Base-by-base conservation (phyloP, 1,140 invertebrate genomes). In the Galleria mellonella region DNA sequence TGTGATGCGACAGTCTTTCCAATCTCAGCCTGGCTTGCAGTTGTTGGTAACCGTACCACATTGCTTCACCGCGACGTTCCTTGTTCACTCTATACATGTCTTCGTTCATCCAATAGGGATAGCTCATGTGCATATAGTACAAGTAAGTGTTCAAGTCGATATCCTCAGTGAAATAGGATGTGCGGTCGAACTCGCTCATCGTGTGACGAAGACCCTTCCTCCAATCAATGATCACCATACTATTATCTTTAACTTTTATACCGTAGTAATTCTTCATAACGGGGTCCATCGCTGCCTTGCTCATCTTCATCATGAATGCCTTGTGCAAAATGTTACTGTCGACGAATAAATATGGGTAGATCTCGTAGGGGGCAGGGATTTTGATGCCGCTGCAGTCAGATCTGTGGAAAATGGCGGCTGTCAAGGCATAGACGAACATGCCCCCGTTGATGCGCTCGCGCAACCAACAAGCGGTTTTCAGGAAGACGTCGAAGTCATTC, bases 161-260 rank as follows among this genome's bases (percentile, higher is more conserved):
- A 64, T 93, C 93, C 55, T 94, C 91, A 10, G 89, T 92, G 87
- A 92, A 94, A 81, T 94, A 94, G 4, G 67, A 85, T 41, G 85
- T 87, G 44, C 84, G 89, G 58, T 76, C 85, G 43, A 64, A 48
- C 32, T 77, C 47, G 27, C 52, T 56, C 9, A 84, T 15, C 4
- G 58, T 52, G 33, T 68, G 67, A 36, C 78, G 72, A 10, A 83
- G 55, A 10, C 72, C 72, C 51, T 83, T 84, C 30, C 77, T 74
- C 69, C 70, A 77, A 56, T 84, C 81, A 33, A 83, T 84, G 62
- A 73, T 78, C 46, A 64, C 74, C 27, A 81, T 43, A 52, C 74
- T 78, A 52, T 85, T 78, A 52, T 82, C 72, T 9, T 71, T 81
- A 6, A 79, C 70, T 32, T 67, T 78, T 46, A 78, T 82, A 29